Conservation (phyloP, 2,888 invertebrate species). For the Mesorhabditis belari region DNA sequence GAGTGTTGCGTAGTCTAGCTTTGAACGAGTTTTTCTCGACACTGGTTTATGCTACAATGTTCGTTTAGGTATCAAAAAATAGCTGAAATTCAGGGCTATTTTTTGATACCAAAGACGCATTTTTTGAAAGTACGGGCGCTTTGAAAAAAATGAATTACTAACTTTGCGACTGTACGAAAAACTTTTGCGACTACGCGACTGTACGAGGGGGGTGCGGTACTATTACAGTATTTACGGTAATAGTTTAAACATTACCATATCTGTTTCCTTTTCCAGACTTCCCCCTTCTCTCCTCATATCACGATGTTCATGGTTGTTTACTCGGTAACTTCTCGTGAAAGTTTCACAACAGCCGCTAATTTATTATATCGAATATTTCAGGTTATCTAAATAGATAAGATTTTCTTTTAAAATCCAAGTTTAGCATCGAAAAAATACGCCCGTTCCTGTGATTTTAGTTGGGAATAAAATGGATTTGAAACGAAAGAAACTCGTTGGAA, state of each 20-base stretch:
- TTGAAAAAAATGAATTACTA: too few species aligned
- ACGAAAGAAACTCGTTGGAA: slow-evolving; percentile 39
- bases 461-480: slow-evolving; percentile 51
- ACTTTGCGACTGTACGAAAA: too few species aligned
- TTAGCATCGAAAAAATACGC: background rate
- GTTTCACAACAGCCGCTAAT: slow-evolving; percentile 36
- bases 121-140: too few species aligned
- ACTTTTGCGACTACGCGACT: too few species aligned
- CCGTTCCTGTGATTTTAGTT: slow-evolving; percentile 21
- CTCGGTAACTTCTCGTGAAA: slow-evolving; percentile 42
- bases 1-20: too few species aligned
- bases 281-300: slow-evolving; percentile 19
- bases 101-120: too few species aligned
- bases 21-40: too few species aligned
- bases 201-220: too few species aligned
- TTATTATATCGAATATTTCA: slow-evolving; percentile 20
- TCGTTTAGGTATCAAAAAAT: too few species aligned
- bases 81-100: too few species aligned
- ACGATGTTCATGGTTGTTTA: slow-evolving; percentile 41
- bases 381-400: too few species aligned
- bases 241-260: background rate
- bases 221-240: background rate
- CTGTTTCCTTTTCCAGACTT: slow-evolving; percentile 10
- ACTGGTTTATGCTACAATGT: too few species aligned
- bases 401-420: background rate